Evolutionary conservation across 1,140 invertebrate genomes (phyloP), one percentile per base, ranked within the genome.

Genomic region (Dryas iulia): DNA sequence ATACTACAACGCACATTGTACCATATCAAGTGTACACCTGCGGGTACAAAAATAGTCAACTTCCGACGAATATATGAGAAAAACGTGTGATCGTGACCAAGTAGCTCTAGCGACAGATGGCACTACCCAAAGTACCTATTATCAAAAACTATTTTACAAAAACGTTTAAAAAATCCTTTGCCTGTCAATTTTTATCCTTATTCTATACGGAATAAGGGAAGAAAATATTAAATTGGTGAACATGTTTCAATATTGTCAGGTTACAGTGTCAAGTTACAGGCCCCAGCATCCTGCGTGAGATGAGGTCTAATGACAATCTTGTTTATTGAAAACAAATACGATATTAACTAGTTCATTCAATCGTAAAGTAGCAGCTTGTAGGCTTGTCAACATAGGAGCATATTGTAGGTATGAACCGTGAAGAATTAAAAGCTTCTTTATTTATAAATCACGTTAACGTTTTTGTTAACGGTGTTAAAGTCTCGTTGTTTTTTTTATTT

Each of bases 21-120:
- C 26, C 60, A 25, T 58, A 47, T 59, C 18, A 52, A 71, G 54
- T 35, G 47, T 47, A 57, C 76, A 72, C 73, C 71, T 72, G 74
- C 77, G 69, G 54, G 60, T 33, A 53, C 59, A 70, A 73, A 77
- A 74, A 72, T 77, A 75, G 73, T 71, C 70, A 67, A 67, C 72
- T 66, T 77, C 69, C 75, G 63, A 67, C 58, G 70, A 59, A 69
- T 69, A 59, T 33, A 57, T 54, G 58, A 65, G 67, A 78, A 76
- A 79, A 79, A 72, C 74, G 74, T 79, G 77, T 73, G 77, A 79
- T 74, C 77, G 74, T 79, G 74, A 54, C 64, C 52, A 73, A 76
- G 69, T 70, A 72, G 73, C 73, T 61, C 65, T 58, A 62, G 63
- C 75, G 74, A 77, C 77, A 79, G 77, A 79, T 79, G 77, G 30